Percentiles rank a stretch among this genome's conserved stretches.
These are phyloP conservation scores for Lissocephala sabroskyi DNA, from an alignment of 2,888 invertebrate species.

Conservation along the genomic window DNA sequence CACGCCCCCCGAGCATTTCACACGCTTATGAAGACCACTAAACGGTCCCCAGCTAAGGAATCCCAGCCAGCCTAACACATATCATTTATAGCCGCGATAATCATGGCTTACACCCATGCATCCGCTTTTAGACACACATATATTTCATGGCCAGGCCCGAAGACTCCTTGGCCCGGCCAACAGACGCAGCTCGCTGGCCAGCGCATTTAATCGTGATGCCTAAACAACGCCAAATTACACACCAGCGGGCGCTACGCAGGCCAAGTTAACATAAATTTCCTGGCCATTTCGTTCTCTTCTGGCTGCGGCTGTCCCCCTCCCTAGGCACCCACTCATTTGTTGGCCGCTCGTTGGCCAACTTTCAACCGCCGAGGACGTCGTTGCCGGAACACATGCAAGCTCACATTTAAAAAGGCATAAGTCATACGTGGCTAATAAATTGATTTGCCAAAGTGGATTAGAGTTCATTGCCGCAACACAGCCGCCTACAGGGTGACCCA, in stretches of 20 bases:
- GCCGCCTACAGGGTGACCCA: constrained; percentile 34
- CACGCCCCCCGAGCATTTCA: constrained; percentile 43
- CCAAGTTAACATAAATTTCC: constrained; percentile 65
- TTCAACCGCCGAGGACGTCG: constrained; percentile 38
- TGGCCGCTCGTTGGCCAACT: constrained; percentile 34
- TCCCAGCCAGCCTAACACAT: constrained; percentile 40
- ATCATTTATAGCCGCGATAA: constrained; percentile 63
- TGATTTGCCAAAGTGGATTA: constrained; percentile 67
- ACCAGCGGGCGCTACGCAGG: constrained; percentile 67
- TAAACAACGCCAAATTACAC: constrained; percentile 67
- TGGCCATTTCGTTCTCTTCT: constrained; percentile 35
- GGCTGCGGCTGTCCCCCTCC: background rate
- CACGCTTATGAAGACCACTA: constrained; percentile 44
- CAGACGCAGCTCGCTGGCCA: background rate
- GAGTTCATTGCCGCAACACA: constrained; percentile 40
- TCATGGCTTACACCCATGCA: constrained; percentile 65
- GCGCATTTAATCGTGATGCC: constrained; percentile 57
- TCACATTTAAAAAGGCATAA: constrained; percentile 70
- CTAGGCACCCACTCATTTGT: constrained; percentile 13
- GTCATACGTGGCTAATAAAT: constrained; percentile 70
- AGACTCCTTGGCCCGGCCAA: background rate
- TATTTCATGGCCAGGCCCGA: background rate
- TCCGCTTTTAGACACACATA: constrained; percentile 44
- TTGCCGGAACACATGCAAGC: constrained; percentile 64
- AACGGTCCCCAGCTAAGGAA: constrained; percentile 26